Evolutionary conservation across 2,888 invertebrate genomes (phyloP).

Genomic region (Thalpophila matura): DNA sequence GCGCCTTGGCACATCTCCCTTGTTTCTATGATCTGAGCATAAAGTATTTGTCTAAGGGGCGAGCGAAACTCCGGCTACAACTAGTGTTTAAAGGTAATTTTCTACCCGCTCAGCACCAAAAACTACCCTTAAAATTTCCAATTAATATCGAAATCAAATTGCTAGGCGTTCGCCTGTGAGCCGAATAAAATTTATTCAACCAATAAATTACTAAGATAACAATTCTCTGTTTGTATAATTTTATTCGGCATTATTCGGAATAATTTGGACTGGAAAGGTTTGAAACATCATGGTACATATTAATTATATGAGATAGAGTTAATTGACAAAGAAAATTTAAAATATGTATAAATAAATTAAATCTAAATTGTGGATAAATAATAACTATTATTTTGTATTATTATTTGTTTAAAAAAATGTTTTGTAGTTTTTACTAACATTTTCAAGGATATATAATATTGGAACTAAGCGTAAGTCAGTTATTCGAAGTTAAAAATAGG

Average conservation of each 20-base stretch:
- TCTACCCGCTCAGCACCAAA: slow-evolving; percentile 20
- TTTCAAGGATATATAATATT: too few relatives aligned
- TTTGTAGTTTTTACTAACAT: background rate
- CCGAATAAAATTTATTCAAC: slow-evolving; percentile 70
- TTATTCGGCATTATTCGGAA: slow-evolving; percentile 62
- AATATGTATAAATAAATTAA: slow-evolving; percentile 10
- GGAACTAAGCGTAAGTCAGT: too few relatives aligned
- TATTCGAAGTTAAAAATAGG: too few relatives aligned
- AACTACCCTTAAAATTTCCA: slow-evolving; percentile 41
- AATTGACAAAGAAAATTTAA: slow-evolving; percentile 29
- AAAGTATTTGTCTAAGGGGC: too few relatives aligned
- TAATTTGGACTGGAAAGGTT: slow-evolving; percentile 33
- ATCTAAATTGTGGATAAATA: background rate
- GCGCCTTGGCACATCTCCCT: too few relatives aligned
- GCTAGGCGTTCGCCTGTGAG: slow-evolving; percentile 54
- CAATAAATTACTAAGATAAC: slow-evolving; percentile 72
- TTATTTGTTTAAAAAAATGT: background rate
- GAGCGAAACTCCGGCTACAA: too few relatives aligned
- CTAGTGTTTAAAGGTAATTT: slow-evolving; percentile 16
- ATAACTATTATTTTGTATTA: background rate
- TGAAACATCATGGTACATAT: slow-evolving; percentile 21
- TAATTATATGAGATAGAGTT: slow-evolving; percentile 3
- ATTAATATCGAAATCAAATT: slow-evolving; percentile 56
- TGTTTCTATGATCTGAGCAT: too few relatives aligned
- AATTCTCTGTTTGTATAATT: slow-evolving; percentile 67